Conservation (phyloP, 2,113 vertebrate species). For the Oncorhynchus keta region DNA sequence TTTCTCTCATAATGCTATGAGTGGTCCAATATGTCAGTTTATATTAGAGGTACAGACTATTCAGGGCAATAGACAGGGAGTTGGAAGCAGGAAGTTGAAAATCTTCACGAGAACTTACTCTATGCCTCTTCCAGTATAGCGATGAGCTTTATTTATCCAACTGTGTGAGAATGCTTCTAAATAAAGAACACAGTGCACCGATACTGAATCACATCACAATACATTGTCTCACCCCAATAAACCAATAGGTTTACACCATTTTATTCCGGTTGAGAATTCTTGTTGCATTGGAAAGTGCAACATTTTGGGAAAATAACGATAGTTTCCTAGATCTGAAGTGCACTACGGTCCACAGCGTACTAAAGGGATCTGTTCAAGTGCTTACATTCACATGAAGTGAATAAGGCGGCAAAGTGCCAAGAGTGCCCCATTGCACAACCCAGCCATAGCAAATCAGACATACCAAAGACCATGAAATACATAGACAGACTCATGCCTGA, state of each 20-base stretch:
- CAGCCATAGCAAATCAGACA: neutral
- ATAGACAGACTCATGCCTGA: neutral
- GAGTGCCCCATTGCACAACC: neutral
- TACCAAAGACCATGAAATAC: neutral
- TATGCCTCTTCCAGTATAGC: neutral
- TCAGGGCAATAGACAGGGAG: conserved; percentile 3
- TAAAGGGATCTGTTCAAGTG: conserved; percentile 11
- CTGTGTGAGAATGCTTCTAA: neutral
- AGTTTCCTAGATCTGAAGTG: neutral
- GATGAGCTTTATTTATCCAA: neutral
- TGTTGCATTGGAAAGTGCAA: neutral
- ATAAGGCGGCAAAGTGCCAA: neutral
- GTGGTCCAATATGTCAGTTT: conserved; percentile 21
- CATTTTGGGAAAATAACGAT: neutral
- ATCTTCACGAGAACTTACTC: conserved; percentile 11
- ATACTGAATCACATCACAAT: neutral
- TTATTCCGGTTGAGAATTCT: no score
- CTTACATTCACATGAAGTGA: conserved; percentile 2
- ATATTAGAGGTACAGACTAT: conserved; percentile 7
- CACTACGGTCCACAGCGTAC: neutral
- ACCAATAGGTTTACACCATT: neutral
- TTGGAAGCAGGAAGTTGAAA: conserved; percentile 5
- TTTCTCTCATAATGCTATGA: conserved; percentile 38
- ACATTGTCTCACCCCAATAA: neutral
- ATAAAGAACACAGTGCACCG: neutral